phyloP scores from a whole-genome alignment of 2,888 invertebrate species.

The Halocaridina rubra region DNA sequence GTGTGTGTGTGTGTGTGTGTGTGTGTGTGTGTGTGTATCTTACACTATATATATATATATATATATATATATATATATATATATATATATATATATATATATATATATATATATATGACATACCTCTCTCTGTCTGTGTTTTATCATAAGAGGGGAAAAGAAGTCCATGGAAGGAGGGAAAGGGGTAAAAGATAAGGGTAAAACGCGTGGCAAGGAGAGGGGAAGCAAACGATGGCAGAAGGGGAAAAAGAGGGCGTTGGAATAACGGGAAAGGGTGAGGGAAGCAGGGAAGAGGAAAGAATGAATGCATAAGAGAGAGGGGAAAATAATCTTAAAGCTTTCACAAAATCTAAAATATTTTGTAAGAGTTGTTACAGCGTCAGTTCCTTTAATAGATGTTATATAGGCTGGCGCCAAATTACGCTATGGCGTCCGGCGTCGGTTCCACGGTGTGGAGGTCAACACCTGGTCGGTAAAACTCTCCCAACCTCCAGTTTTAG shows the following conservation, averaged over 20 bases:
- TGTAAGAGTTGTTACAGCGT: no score
- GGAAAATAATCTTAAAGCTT: neutral
- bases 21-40: neutral
- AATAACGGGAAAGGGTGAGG: conserved; percentile 51
- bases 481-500: no score
- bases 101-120: neutral
- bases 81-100: neutral
- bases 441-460: no score
- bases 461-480: no score
- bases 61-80: neutral
- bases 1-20: neutral
- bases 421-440: no score
- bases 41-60: neutral
- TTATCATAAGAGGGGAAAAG: no score
- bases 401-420: no score
- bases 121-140: no score
- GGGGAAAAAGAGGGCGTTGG: conserved; percentile 42
- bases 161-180: no score
- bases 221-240: conserved; percentile 45
- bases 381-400: no score
- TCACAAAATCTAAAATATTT: neutral
- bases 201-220: no score
- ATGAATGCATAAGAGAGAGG: neutral
- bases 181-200: no score
- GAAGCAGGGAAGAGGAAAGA: conserved; percentile 49